Base-by-base conservation (phyloP, 1,140 invertebrate genomes). In the Saxidomus purpurata region DNA sequence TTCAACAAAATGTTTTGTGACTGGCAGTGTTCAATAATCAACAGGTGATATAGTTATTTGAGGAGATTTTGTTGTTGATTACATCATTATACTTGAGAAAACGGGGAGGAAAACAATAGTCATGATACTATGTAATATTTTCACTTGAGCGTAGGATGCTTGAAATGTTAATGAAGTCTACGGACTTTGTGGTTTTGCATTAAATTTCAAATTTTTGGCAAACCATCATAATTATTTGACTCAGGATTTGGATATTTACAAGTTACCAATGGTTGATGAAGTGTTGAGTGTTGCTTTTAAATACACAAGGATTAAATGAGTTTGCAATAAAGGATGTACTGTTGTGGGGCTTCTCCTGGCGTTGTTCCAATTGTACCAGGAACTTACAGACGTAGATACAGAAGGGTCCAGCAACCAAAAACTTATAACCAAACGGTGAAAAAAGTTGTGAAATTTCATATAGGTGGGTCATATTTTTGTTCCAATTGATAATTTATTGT, bases 401-500 rank as follows among this genome's bases (percentile, higher is more conserved):
- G 31, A 22, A 67, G 25, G 43, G 40, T 22, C n/a, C 80, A n/a
- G 34, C 47, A 76, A 1, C 43, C 28, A 40, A 19, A 38, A 19
- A 38, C 36, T 40, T 38, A 76, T 36, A 11, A 25, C 13, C 22
- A 40, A 52, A 74, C 31, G 34, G 43, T 55, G 36, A 85, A 74
- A 74, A 85, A 74, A 52, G 83, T 59, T 22, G 83, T 85, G 8
- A 85, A 76, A 28, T 74, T 85, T 74, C 83, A 74, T 28, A n/a
- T 11, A 85, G 83, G 83, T 85, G 15, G 19, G 83, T 85, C n/a
- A 52, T 52, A 11, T 52, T 52, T 9, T 52, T n/a, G n/a, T n/a
- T n/a, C n/a, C n/a, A n/a, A n/a, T n/a, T n/a, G n/a, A n/a, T n/a
- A n/a, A n/a, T n/a, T n/a, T n/a, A n/a, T n/a, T n/a, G n/a, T n/a